Base-by-base conservation (phyloP, 2,888 invertebrate species). In the Polydrusus pterygomalis region DNA sequence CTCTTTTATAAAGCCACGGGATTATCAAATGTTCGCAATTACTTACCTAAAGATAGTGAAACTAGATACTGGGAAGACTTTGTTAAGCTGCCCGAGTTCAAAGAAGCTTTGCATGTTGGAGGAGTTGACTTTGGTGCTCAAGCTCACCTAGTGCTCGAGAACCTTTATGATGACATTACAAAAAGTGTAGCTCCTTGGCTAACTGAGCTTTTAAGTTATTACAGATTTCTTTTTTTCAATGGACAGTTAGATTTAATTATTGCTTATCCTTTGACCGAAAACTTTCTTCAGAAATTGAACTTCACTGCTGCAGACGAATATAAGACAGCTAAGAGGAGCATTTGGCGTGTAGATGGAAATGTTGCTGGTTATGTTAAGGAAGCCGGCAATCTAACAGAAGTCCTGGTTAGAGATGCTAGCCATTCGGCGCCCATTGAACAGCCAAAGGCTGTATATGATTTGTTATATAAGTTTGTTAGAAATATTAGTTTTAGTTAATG, bases 221-320 rank as follows among this genome's bases (percentile, higher is more conserved):
- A 93, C 81, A 89, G 90, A 85, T 91, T 95, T 10, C 90, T 96
- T 47, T 89, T 96, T 70, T 97, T 96, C 86, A 96, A 92, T 84
- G 97, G 97, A 0, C 97, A 97, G 84, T 85, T 97, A 78, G 97
- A 97, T 85, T 92, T 97, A 11, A 95, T 96, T 78, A 94, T 96
- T 0, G 95, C 96, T 0, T 95, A 95, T 86, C 95, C 96, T 0
- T 84, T 95, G 62, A 96, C 96, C 0, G 90, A 93, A 34, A 93
- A 93, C 83, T 96, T 94, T 85, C 87, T 97, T 25, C 89, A 90
- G 77, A 89, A 91, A 30, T 88, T 96, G 89, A 25, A 25, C 5
- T 25, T 25, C 5, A 25, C 2, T 5, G 25, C 25, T 25, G 25
- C 25, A 25, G 25, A 89, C 0, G 89, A 90, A 1, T 96, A 94